Evolutionary conservation across 2,888 invertebrate species (phyloP).

Genomic region (Ormyrus thymus): DNA sequence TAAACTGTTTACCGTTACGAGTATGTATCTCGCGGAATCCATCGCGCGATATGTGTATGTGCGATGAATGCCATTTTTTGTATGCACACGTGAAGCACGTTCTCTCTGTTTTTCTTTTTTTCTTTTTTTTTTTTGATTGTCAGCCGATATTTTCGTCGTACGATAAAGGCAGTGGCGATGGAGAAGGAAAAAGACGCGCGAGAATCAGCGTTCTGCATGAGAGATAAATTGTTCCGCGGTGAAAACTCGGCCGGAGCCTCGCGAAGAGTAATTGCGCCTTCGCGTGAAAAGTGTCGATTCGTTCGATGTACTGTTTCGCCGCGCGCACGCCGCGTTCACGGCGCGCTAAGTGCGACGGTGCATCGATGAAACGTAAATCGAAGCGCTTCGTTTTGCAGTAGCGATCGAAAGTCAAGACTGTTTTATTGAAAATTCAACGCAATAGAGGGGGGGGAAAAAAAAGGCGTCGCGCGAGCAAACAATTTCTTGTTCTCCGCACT

Average conservation of each 20-base stretch:
- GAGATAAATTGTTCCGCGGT: background rate
- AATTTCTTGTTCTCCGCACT: too few relatives aligned
- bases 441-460: too few relatives aligned
- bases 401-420: too few relatives aligned
- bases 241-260: background rate
- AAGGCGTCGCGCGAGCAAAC: too few relatives aligned
- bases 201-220: constrained; percentile 37
- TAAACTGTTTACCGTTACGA: constrained; percentile 51
- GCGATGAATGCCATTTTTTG: constrained; percentile 53
- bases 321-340: too few relatives aligned
- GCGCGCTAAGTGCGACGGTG: too few relatives aligned
- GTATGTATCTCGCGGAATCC: constrained; percentile 70
- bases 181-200: constrained; percentile 41
- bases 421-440: too few relatives aligned
- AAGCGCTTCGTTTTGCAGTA: too few relatives aligned
- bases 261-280: background rate
- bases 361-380: too few relatives aligned
- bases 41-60: constrained; percentile 64
- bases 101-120: constrained; percentile 29
- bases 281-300: too few relatives aligned
- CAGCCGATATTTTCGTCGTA: constrained; percentile 29
- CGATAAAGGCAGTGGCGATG: constrained; percentile 20
- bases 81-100: constrained; percentile 49
- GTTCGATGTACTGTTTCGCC: too few relatives aligned
- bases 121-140: constrained; percentile 30